A percentile compares a stretch with the other conserved stretches of the same genome.
Conservation (phyloP, 2,797 vertebrate species). For the Sebastes oblongus region DNA sequence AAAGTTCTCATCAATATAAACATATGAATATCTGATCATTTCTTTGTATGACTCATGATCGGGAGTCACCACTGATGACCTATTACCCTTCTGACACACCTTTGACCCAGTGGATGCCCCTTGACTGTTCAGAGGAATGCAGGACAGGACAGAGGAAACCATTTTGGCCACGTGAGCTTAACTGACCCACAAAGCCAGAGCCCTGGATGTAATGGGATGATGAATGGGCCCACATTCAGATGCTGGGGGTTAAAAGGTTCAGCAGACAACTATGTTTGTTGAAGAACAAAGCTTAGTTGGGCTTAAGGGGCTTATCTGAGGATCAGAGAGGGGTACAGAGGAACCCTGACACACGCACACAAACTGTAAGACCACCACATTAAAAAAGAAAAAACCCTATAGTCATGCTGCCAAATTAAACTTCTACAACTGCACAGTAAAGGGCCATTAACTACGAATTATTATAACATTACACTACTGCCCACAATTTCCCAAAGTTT, state of each 20-base stretch:
- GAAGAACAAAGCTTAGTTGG: conserved; percentile 52
- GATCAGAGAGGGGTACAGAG: conserved; percentile 47
- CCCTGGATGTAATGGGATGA: conserved; percentile 58
- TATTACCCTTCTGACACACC: conserved; percentile 47
- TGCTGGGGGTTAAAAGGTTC: conserved; percentile 57
- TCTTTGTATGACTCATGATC: background rate
- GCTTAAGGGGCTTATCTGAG: conserved; percentile 55
- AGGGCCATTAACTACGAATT: background rate
- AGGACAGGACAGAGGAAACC: conserved; percentile 52
- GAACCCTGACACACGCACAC: conserved; percentile 19
- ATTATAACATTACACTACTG: background rate
- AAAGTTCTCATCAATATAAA: background rate
- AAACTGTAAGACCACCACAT: conserved; percentile 10
- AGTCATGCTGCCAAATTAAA: background rate
- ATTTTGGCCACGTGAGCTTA: conserved; percentile 54
- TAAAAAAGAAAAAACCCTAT: background rate
- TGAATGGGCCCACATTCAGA: conserved; percentile 59
- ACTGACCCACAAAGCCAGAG: conserved; percentile 65
- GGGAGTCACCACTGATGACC: conserved; percentile 37
- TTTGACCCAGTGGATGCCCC: conserved; percentile 58
- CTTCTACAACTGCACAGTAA: background rate
- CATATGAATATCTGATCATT: background rate
- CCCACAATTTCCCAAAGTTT: background rate
- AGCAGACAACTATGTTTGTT: conserved; percentile 40
- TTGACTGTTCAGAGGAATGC: conserved; percentile 62